Evolutionary conservation across 2,797 vertebrate genomes (phyloP), one percentile per base, ranked within the genome.

Genomic region (Cacajao melanocephalus): DNA sequence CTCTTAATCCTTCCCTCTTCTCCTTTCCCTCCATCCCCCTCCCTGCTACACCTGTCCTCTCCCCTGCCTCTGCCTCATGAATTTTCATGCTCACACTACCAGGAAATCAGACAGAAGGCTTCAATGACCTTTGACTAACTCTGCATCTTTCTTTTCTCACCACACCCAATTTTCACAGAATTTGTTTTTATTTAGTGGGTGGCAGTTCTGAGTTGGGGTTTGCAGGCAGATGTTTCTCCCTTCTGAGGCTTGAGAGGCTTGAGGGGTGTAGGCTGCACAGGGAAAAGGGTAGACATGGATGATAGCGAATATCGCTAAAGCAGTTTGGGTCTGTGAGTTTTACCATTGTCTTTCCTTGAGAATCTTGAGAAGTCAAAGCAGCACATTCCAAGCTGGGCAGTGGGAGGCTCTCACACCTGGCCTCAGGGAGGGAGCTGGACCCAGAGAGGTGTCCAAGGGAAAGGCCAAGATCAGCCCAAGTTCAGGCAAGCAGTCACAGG

Each of bases 61-160:
- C 76, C 28, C 36, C 55, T 64, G 91, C 24, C 15, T 79, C 33
- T 50, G 46, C 26, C 46, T 94, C 79, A 73, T 96, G 81, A 94
- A 95, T 92, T 90, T 97, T 96, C 79, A 84, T 85, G 78, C 64
- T 78, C 96, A 95, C 72, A 84, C 89, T 26, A 24, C 78, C 85
- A 75, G 39, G 78, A 95, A 94, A 81, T 84, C 86, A 73, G 86
- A 78, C 58, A 48, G 46, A 48, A 52, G 39, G 41, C 75, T 90
- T 89, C 75, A 26, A 4, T 67, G 55, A 81, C 52, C 91, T 95
- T 26, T 61, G 72, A 22, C 19, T 1, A 50, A 41, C 52, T 80
- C 72, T 28, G 7, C 28, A 22, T 72, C 78, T 70, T 85, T 91
- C 79, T 57, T 7, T 75, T 81, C 58, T 70, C 26, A n/a, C 82